Conservation (phyloP, 1,140 invertebrate genomes). For the Euschistus heros region DNA sequence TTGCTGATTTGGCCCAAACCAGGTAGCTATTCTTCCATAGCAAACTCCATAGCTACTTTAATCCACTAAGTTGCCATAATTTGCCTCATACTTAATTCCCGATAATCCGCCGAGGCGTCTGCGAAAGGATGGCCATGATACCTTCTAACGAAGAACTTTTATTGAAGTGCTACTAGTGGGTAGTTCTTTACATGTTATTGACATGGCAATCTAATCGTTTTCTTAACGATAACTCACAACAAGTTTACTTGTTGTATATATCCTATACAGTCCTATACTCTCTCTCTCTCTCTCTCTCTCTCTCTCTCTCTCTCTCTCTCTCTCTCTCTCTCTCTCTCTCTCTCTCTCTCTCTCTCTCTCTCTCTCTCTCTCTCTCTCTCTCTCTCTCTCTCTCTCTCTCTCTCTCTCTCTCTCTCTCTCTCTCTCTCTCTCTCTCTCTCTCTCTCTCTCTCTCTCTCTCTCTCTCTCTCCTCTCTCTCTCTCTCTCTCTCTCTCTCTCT, state of each 20-base stretch:
- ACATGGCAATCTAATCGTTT: too few relatives aligned
- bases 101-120: too few relatives aligned
- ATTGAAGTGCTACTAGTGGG: too few relatives aligned
- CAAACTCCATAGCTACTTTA: too few relatives aligned
- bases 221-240: too few relatives aligned
- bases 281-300: slow-evolving; percentile 22
- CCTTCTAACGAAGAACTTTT: too few relatives aligned
- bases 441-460: slow-evolving; percentile 15
- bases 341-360: not conserved
- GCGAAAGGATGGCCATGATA: too few relatives aligned
- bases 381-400: slow-evolving; percentile 16
- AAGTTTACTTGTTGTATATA: not conserved
- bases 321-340: slow-evolving; percentile 17
- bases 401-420: slow-evolving; percentile 15
- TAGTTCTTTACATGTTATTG: too few relatives aligned
- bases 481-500: not conserved
- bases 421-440: slow-evolving; percentile 15
- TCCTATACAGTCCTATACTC: slow-evolving; percentile 9
- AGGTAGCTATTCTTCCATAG: too few relatives aligned
- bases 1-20: too few relatives aligned
- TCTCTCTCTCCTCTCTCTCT: not conserved
- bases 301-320: slow-evolving; percentile 15
- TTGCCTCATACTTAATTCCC: too few relatives aligned
- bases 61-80: too few relatives aligned
- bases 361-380: slow-evolving; percentile 9